Evolutionary conservation across 2,888 invertebrate species (phyloP), one percentile per base, ranked within the genome.

Genomic region (Aspidapion aeneum): DNA sequence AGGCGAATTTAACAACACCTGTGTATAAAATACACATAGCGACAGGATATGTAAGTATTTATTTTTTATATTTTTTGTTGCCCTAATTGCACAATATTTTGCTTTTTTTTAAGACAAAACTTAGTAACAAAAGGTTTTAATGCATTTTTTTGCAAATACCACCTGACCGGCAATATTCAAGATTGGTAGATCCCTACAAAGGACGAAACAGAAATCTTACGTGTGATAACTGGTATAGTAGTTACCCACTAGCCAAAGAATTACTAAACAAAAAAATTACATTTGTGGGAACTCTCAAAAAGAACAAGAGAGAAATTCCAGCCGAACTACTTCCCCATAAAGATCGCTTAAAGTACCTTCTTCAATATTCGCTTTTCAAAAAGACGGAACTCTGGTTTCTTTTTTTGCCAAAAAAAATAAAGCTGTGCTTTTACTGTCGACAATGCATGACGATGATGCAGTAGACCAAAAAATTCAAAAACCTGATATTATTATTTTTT

Each of bases 191-290:
- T 9, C 59, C 57, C 48, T 52, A 18, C 19, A 64, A 67, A 64
- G 62, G 62, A 56, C 56, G 57, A 48, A 64, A 67, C 50, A 20
- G 64, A 71, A 74, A 56, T n/a, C n/a, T n/a, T n/a, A n/a, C n/a
- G n/a, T n/a, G n/a, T n/a, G n/a, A n/a, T n/a, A n/a, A n/a, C n/a
- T 73, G 70, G 68, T 72, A 70, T 56, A 67, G 71, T 7, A 71
- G 68, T 65, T 64, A 62, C 54, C 65, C 68, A 16, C 60, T 73
- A 22, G 69, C 68, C 1, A 58, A 66, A 52, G 48, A 59, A 20
- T 63, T 72, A 18, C 65, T 70, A 20, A 61, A 16, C 16, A 54
- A 60, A 18, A 60, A 60, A 54, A 21, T 70, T 21, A 68, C 70
- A 65, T n/a, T n/a, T n/a, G n/a, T n/a, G n/a, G n/a, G n/a, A n/a